Base-by-base conservation (phyloP, 2,797 vertebrate species). In the Synaphobranchus kaupii region DNA sequence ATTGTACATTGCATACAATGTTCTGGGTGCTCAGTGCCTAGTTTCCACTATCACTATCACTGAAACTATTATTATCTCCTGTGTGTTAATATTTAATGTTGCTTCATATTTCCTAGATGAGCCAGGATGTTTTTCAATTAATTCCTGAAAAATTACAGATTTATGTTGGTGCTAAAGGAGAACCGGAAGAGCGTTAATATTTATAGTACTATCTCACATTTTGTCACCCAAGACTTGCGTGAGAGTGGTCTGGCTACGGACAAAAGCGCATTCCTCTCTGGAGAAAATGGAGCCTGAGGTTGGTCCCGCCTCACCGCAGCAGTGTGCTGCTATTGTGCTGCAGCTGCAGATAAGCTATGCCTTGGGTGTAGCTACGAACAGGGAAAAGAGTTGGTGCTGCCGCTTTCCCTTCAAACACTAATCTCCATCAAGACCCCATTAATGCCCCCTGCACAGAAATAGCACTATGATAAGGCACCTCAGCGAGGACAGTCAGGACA, bases 81-180 rank as follows among this genome's bases (percentile, higher is more conserved):
- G 68, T 68, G 47, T 89, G 84, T 87, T 88, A 92, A 91, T 91
- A 89, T 91, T 92, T 92, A 78, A 92, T 88, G 84, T 47, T 68
- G 56, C 68, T 50, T 87, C 83, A 87, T 87, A 13, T 88, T 91
- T 91, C 86, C 89, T 92, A 44, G 76, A 91, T 89, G 84, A 89
- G 66, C 47, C 84, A 87, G 56, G 56, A 58, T 76, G 84, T 87
- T 84, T 85, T 85, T 54, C 82, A 58, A 56, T 83, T 25, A 83
- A 87, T 68, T 76, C 73, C 20, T 84, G 83, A 54, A 84, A 87
- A 84, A 22, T 76, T 54, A 84, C 48, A 52, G 39, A 20, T 28
- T 6, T 56, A 71, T 78, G 84, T 84, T 71, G 66, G 84, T 71
- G 54, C 13, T 17, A 66, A 83, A 63, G 56, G 78, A 86, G 86